Conservation (phyloP, 2,113 vertebrate genomes). For the Piprites chloris region DNA sequence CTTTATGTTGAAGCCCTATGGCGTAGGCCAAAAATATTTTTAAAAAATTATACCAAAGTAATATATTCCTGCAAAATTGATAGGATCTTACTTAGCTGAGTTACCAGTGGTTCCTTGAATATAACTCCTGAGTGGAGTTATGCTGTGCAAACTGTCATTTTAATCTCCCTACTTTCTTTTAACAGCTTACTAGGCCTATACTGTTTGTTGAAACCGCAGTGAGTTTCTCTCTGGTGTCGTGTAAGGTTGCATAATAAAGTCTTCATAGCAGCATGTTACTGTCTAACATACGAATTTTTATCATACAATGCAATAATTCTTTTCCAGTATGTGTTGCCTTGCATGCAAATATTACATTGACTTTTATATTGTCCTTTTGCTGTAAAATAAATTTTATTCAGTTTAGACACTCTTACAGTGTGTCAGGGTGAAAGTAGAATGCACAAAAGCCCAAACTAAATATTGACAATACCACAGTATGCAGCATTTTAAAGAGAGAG, state of each 20-base stretch:
- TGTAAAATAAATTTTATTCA: background rate
- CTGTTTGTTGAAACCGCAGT: constrained; percentile 64
- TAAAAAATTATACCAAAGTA: constrained; percentile 21
- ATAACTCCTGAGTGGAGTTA: constrained; percentile 45
- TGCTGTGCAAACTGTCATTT: constrained; percentile 57
- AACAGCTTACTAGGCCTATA: constrained; percentile 36
- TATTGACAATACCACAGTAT: background rate
- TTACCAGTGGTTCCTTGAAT: constrained; percentile 46
- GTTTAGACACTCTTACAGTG: background rate
- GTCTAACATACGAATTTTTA: background rate
- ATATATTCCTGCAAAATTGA: constrained; percentile 14
- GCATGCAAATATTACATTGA: background rate
- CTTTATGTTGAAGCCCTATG: background rate
- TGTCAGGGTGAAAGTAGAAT: background rate
- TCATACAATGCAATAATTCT: background rate
- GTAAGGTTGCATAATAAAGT: constrained; percentile 57
- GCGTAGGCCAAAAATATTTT: constrained; percentile 15
- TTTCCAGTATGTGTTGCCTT: background rate
- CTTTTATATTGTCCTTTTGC: background rate
- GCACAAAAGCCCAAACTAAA: background rate
- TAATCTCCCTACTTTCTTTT: constrained; percentile 58
- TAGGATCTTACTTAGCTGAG: constrained; percentile 13
- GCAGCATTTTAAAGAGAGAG: background rate
- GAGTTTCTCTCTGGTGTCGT: constrained; percentile 31
- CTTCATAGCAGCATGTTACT: background rate